phyloP scores from a whole-genome alignment of 2,888 invertebrate species.

The Apodemia duryi region DNA sequence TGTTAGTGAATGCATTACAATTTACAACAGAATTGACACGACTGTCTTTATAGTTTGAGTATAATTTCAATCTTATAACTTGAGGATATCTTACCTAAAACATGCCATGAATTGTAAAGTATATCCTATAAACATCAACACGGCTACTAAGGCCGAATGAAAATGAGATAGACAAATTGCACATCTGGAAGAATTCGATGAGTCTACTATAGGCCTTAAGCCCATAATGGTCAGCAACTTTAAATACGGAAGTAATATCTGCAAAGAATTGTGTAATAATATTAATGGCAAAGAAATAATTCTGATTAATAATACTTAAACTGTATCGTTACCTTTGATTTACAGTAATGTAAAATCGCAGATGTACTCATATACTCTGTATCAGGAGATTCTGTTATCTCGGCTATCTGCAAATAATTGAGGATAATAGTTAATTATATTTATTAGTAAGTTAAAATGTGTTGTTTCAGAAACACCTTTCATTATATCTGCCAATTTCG shows the following conservation, averaged over 20 bases:
- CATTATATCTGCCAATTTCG: too few relatives aligned
- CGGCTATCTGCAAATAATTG: constrained; percentile 78
- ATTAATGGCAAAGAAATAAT: not conserved
- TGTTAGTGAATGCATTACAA: too few relatives aligned
- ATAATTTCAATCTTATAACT: too few relatives aligned
- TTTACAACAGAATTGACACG: too few relatives aligned
- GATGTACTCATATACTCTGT: constrained; percentile 86
- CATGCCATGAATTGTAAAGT: constrained; percentile 88
- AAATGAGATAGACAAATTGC: constrained; percentile 82
- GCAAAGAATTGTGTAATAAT: constrained; percentile 35
- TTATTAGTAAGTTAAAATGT: too few relatives aligned
- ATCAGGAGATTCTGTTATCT: constrained; percentile 83
- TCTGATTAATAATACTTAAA: too few relatives aligned
- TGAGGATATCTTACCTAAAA: constrained; percentile 77
- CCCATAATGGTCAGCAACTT: constrained; percentile 87
- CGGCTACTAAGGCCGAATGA: constrained; percentile 83
- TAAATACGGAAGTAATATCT: constrained; percentile 88
- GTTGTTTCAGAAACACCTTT: too few relatives aligned
- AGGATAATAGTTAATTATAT: not conserved
- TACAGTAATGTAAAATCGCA: constrained; percentile 88
- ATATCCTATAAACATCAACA: constrained; percentile 85
- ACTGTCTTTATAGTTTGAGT: too few relatives aligned
- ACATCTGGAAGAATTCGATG: constrained; percentile 78
- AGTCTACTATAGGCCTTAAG: constrained; percentile 84
- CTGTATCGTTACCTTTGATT: constrained; percentile 79